phyloP scores from a whole-genome alignment of 1,140 invertebrate species.

The Gonioctena quinquepunctata region DNA sequence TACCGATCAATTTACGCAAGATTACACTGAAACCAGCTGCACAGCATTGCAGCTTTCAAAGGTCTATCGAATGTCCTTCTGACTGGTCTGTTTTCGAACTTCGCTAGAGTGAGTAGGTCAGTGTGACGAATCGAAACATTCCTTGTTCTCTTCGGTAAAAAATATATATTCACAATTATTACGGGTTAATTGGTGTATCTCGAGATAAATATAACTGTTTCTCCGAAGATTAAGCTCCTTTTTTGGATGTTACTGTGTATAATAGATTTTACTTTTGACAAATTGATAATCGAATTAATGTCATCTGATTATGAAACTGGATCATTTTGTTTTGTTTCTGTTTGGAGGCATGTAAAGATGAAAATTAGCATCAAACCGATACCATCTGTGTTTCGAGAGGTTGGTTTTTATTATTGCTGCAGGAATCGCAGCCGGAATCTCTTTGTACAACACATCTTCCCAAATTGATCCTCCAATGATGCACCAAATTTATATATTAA shows the following conservation, averaged over 20 bases:
- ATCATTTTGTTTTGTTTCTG: background rate
- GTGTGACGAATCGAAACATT: background rate
- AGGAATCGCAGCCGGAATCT: too few species aligned
- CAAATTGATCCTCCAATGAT: too few species aligned
- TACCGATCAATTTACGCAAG: background rate
- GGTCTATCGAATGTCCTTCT: background rate
- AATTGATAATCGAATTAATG: background rate
- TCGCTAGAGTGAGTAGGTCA: background rate
- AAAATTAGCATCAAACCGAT: too few species aligned
- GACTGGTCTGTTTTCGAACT: background rate
- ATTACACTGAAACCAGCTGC: background rate
- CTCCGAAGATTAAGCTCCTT: background rate
- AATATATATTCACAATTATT: background rate
- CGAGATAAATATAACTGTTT: background rate
- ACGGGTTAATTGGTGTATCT: background rate
- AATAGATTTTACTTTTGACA: background rate
- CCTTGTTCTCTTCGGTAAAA: background rate
- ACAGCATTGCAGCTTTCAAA: background rate
- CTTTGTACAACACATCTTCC: too few species aligned
- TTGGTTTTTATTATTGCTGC: too few species aligned
- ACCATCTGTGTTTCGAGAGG: too few species aligned
- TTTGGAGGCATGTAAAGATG: background rate
- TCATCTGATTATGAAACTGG: background rate
- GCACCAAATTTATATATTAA: too few species aligned
- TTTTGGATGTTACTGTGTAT: background rate